Conservation (phyloP, 2,113 vertebrate species). For the Psittacus erithacus region DNA sequence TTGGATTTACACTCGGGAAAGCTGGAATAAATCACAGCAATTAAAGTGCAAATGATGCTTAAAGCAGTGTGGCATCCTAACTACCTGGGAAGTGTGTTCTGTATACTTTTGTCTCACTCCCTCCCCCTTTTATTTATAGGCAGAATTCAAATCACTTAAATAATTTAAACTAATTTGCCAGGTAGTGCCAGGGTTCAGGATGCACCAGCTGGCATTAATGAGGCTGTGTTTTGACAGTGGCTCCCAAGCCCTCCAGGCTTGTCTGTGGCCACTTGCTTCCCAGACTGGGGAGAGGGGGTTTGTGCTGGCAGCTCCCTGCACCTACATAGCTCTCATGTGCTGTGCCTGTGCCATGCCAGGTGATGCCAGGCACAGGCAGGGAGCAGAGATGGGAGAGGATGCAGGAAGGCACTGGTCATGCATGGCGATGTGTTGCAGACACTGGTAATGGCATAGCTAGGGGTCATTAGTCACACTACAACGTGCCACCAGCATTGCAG, state of each 20-base stretch:
- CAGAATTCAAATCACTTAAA: constrained; percentile 21
- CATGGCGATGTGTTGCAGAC: accelerated
- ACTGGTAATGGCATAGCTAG: accelerated
- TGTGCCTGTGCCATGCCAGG: neutral
- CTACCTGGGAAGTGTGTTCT: neutral
- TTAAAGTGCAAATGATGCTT: constrained; percentile 62
- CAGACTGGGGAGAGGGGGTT: neutral
- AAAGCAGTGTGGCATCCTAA: constrained; percentile 7
- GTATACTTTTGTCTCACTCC: neutral
- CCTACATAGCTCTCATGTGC: accelerated
- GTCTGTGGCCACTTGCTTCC: neutral
- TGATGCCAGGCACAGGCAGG: accelerated
- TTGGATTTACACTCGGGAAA: neutral
- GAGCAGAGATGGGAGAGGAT: neutral
- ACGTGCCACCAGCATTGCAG: accelerated
- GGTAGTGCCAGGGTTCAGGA: neutral
- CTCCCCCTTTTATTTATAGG: neutral
- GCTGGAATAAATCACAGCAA: constrained; percentile 52
- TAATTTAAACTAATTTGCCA: constrained; percentile 32
- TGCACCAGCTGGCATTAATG: neutral
- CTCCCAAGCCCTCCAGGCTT: neutral
- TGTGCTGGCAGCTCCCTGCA: neutral
- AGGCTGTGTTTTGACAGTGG: neutral
- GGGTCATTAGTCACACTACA: accelerated
- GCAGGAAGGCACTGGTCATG: neutral